Evolutionary conservation across 2,888 invertebrate species (phyloP), one percentile per base, ranked within the genome.

Genomic region (Byasa hedistus): DNA sequence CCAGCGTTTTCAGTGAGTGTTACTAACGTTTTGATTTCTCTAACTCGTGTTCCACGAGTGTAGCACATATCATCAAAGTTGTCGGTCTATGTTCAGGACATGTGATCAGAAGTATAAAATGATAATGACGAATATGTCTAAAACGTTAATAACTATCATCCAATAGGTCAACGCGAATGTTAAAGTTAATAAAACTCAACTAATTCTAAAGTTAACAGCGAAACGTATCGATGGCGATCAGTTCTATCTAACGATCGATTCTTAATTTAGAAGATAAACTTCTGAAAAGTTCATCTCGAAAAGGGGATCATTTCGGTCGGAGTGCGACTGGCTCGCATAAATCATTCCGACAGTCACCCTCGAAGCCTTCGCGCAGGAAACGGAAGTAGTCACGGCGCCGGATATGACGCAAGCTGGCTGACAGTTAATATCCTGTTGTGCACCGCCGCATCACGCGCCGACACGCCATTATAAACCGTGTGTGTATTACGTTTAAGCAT

Each of bases 301-400:
- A 65, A 22, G n/a, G n/a, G 17, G 39, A 57, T 63, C 21, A 59
- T n/a, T 55, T 32, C 24, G 23, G n/a, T 17, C 27, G 57, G n/a
- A 44, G 60, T 54, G 27, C 32, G 27, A 32, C 55, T 54, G 66
- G 62, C 23, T 59, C 63, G 63, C 66, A 66, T 66, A 66, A 66
- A 66, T 66, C 66, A 66, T 66, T 62, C 66, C 66, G 48, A 66
- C 66, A 62, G 62, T 59, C 59, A 36, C 44, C 66, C 58, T 58
- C 48, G 66, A 59, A 63, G 63, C 63, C 56, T 59, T 63, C 69
- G 64, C 52, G 58, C 71, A 76, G 82, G 84, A 84, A 78, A 69
- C 81, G 85, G 85, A 85, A 80, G 83, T 83, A 84, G 85, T 85
- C 82, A 75, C 80, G 75, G 76, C 76, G 64, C 79, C 83, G 86